A percentile compares a stretch with the other conserved stretches of the same genome.
Evolutionary conservation across 2,797 vertebrate species (phyloP).

Genomic region (Coreius guichenoti): DNA sequence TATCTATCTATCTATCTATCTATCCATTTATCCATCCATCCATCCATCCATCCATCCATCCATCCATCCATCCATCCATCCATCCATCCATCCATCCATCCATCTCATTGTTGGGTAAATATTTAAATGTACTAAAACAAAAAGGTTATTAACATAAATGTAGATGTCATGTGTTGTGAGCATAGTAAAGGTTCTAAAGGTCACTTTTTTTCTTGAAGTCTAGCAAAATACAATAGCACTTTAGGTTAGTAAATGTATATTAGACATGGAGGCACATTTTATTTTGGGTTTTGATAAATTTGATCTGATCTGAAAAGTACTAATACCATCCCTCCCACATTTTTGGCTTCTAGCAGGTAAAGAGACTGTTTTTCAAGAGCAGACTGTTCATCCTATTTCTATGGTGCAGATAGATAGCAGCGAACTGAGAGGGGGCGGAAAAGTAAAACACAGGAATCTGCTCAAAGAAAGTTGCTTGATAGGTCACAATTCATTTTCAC

Average conservation of each 20-base stretch:
- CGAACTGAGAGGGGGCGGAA: not conserved
- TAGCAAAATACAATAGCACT: not conserved
- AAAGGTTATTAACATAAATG: not conserved
- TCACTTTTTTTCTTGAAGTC: not conserved
- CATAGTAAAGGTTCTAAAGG: not conserved
- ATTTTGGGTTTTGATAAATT: not conserved
- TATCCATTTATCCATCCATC: too few species aligned
- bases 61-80: too few species aligned
- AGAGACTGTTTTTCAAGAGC: not conserved
- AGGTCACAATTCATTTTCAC: slow-evolving; percentile 26
- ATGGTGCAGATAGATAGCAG: slow-evolving; percentile 3
- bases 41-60: too few species aligned
- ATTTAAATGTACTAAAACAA: not conserved
- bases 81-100: too few species aligned
- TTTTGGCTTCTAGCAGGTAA: slow-evolving; percentile 29
- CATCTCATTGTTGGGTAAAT: not conserved
- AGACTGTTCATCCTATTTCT: slow-evolving; percentile 15
- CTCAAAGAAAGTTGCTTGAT: slow-evolving; percentile 13
- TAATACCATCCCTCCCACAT: slow-evolving; percentile 2
- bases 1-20: too few species aligned
- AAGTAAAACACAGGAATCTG: slow-evolving; percentile 1
- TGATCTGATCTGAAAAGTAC: slow-evolving; percentile 5
- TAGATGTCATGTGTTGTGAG: not conserved
- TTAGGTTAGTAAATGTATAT: not conserved
- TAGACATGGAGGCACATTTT: not conserved